A percentile compares a stretch with the other conserved stretches of the same genome.
phyloP scores from a whole-genome alignment of 2,113 vertebrate genomes.

The Stictonetta naevosa region DNA sequence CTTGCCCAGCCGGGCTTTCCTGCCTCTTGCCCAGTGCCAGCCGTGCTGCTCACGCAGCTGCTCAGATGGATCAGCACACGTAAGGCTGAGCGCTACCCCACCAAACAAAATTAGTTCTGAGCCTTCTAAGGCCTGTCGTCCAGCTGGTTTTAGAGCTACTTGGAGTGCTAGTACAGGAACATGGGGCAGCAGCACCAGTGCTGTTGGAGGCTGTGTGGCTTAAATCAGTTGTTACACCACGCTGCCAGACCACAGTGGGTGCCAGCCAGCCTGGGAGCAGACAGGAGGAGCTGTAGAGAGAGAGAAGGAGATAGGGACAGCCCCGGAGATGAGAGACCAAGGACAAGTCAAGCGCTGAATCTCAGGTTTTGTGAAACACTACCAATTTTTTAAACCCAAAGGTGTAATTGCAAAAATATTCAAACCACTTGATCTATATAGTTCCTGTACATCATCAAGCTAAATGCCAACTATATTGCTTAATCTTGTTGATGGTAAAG shows the following conservation, averaged over 20 bases:
- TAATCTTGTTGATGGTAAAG: not conserved
- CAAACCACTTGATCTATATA: not conserved
- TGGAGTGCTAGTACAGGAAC: not conserved
- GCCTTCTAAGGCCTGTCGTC: not conserved
- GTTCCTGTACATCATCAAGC: not conserved
- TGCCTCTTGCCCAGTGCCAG: not conserved
- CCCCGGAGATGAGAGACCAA: not conserved
- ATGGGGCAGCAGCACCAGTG: not conserved
- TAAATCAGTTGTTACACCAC: fast-evolving
- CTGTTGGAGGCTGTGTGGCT: not conserved
- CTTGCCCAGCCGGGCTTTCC: not conserved
- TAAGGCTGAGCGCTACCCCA: not conserved
- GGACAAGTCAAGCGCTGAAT: not conserved
- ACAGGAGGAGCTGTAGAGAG: not conserved
- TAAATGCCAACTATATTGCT: not conserved
- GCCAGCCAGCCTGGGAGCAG: not conserved
- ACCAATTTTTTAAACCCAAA: not conserved
- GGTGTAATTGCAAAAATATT: not conserved
- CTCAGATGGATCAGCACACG: not conserved
- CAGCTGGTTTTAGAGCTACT: not conserved
- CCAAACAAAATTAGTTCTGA: not conserved
- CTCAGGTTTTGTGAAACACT: not conserved
- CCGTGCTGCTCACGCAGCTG: not conserved
- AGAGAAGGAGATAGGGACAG: not conserved
- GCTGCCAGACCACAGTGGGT: no score